Conservation (phyloP, 2,888 invertebrate genomes). For the Neoscelio sp. region DNA sequence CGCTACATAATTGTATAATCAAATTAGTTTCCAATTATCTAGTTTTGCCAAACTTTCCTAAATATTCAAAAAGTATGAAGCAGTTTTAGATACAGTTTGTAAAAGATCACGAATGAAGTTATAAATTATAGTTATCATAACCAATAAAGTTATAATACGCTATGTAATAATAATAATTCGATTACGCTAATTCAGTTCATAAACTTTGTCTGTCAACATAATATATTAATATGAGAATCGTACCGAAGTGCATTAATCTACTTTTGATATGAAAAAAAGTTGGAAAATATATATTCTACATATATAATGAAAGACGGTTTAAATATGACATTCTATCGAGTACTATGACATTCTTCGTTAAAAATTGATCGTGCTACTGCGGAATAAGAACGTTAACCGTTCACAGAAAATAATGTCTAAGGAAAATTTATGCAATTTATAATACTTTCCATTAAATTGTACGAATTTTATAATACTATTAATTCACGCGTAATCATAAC, state of each 20-base stretch:
- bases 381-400: background rate
- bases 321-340: background rate
- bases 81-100: background rate
- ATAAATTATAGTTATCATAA: conserved; percentile 24
- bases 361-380: background rate
- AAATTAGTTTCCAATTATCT: conserved; percentile 1
- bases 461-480: too few species aligned
- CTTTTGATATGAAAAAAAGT: too few species aligned
- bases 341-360: background rate
- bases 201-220: too few species aligned
- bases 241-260: too few species aligned
- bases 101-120: conserved; percentile 8
- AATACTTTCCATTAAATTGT: too few species aligned
- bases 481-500: too few species aligned
- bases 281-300: background rate
- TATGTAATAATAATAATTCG: background rate
- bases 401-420: background rate
- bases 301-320: background rate
- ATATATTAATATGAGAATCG: too few species aligned
- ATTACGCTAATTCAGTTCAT: too few species aligned
- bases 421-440: background rate
- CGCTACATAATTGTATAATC: conserved; percentile 5
- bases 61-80: background rate
- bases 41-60: conserved; percentile 31
- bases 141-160: background rate